phyloP scores from a whole-genome alignment of 2,888 invertebrate genomes.

The Melinopterus prodromus region DNA sequence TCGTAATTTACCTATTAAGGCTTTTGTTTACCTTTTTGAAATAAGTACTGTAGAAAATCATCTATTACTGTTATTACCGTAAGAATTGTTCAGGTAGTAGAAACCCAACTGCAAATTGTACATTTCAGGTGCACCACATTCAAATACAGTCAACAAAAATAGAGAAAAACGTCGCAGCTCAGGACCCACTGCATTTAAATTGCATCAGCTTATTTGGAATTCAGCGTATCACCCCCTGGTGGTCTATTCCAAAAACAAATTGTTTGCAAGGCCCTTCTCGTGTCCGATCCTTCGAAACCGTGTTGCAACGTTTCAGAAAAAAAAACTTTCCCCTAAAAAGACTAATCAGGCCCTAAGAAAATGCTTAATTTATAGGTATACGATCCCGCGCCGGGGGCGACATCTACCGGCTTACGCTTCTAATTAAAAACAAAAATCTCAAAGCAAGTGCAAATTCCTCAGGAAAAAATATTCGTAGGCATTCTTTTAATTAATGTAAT shows the following conservation, averaged over 20 bases:
- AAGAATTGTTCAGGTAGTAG: background rate
- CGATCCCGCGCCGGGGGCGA: background rate
- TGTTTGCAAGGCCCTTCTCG: constrained; percentile 17
- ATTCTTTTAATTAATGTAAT: constrained; percentile 4
- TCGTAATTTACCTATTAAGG: too few species aligned
- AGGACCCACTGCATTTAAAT: constrained; percentile 35
- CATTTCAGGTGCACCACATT: background rate
- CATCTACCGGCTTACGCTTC: background rate
- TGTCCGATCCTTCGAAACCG: constrained; percentile 12
- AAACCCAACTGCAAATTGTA: background rate
- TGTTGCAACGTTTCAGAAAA: background rate
- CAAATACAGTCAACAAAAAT: background rate
- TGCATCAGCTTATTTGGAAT: constrained; percentile 34
- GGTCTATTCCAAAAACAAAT: constrained; percentile 33
- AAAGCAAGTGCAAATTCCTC: background rate
- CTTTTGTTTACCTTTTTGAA: too few species aligned
- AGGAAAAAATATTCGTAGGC: background rate
- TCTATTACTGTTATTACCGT: constrained; percentile 13
- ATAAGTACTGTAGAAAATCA: too few species aligned
- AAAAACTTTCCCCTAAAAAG: background rate
- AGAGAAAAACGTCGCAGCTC: constrained; percentile 6
- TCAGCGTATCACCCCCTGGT: constrained; percentile 22
- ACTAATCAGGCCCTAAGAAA: background rate
- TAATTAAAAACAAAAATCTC: constrained; percentile 4
- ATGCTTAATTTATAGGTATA: background rate